These are phyloP conservation scores for Tribolium madens DNA, from an alignment of 1,140 invertebrate genomes.

Conservation along the genomic window DNA sequence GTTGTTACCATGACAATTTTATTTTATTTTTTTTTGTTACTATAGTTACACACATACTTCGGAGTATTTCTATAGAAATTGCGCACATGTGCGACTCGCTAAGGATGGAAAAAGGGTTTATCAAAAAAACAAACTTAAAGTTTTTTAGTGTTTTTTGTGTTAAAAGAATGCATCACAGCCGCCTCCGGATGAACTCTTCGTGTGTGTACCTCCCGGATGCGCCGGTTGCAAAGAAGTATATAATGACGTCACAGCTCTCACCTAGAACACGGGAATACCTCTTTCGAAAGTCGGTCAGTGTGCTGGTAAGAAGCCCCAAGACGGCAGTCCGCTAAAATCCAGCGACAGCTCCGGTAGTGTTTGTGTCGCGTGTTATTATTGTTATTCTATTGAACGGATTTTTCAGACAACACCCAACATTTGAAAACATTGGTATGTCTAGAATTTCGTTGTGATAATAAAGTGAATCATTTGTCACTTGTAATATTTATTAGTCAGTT, in stretches of 20 bases:
- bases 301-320: constrained; percentile 47
- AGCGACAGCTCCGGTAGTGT: neutral
- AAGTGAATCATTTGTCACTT: constrained; percentile 8
- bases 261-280: constrained; percentile 58
- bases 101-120: too few species aligned
- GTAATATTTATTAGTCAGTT: neutral
- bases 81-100: too few species aligned
- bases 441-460: neutral
- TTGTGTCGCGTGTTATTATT: neutral
- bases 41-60: too few species aligned
- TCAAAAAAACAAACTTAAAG: too few species aligned
- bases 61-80: too few species aligned
- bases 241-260: constrained; percentile 63
- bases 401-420: neutral
- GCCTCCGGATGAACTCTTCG: constrained; percentile 25
- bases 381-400: neutral
- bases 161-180: neutral
- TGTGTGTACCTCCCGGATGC: constrained; percentile 55
- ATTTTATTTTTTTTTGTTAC: too few species aligned
- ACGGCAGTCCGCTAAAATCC: constrained; percentile 17
- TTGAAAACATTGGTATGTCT: neutral
- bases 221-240: constrained; percentile 48
- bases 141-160: too few species aligned
- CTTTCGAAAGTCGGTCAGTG: constrained; percentile 63
- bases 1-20: too few species aligned